Conservation (phyloP, 2,797 vertebrate species). For the Enteromius viviparus region DNA sequence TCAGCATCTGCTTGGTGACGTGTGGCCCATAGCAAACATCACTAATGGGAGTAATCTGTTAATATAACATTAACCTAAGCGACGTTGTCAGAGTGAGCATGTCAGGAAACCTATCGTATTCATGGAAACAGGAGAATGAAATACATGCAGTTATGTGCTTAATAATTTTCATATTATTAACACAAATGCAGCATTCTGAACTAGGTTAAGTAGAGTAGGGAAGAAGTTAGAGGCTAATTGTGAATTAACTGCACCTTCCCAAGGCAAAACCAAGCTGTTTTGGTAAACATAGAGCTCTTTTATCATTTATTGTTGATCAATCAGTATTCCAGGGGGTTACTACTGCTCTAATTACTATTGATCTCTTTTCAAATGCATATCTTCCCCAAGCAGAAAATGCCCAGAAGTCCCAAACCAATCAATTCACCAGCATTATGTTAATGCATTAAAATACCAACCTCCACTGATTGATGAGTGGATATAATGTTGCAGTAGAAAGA, state of each 20-base stretch:
- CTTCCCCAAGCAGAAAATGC: conserved; percentile 9
- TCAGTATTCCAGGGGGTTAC: not conserved
- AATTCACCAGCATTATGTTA: not conserved
- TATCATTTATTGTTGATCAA: not conserved
- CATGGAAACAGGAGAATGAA: not conserved
- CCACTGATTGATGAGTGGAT: not conserved
- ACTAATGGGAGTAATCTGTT: conserved; percentile 70
- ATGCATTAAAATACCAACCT: not conserved
- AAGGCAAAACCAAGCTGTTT: not conserved
- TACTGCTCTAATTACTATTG: conserved; percentile 26
- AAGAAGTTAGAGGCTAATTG: not conserved
- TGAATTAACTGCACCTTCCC: not conserved
- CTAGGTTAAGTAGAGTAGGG: not conserved
- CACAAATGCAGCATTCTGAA: not conserved
- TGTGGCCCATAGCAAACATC: conserved; percentile 58
- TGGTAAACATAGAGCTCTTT: not conserved
- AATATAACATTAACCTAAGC: conserved; percentile 61
- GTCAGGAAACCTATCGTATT: conserved; percentile 37
- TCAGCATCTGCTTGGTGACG: conserved; percentile 5
- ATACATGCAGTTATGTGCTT: not conserved
- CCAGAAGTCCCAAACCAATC: not conserved
- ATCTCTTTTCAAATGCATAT: not conserved
- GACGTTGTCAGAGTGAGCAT: conserved; percentile 44
- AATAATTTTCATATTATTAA: not conserved
- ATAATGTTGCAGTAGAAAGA: not conserved